Base-by-base conservation (phyloP, 2,797 vertebrate genomes). In the Euthynnus affinis region DNA sequence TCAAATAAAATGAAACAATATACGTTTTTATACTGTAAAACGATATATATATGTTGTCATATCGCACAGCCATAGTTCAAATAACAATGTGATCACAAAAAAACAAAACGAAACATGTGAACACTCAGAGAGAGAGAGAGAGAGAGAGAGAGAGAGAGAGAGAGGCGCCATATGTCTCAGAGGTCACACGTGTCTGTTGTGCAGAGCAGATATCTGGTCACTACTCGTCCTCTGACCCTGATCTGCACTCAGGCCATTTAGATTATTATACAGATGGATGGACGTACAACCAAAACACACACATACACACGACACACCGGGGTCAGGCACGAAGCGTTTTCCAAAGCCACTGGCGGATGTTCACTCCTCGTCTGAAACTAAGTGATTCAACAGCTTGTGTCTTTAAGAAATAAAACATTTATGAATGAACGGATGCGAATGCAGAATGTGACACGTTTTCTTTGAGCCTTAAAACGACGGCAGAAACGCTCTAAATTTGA, bases 231-330 rank as follows among this genome's bases (percentile, higher is more conserved):
- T 20, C 2, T 80, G 83, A 88, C 78, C 78, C 32, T 0, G 22
- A 15, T 29, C 37, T 63, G 44, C 76, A 25, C 76, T 12, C 44
- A 22, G 75, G 83, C 70, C 83, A 70, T 85, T 82, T 76, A 78
- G 60, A 87, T 82, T 73, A 81, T 86, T 25, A 83, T 85, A 78
- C 83, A 87, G 87, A 80, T 84, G 82, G 81, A 32, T 63, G 78
- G 49, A 82, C 75, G 74, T 48, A 0, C 37, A 59, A 67, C 40
- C 71, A 57, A 86, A 80, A 80, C 48, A 87, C 86, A 82, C 61
- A 55, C 65, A 32, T 84, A 82, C 61, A 55, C 65, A 53, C 56
- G 74, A 42, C 18, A 20, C 46, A n/a, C 46, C 18, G 7, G 46
- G 18, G 46, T 18, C 46, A 18, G 18, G 46, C 17, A 10, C n/a